A percentile compares a stretch with the other conserved stretches of the same genome.
Conservation (phyloP, 2,888 invertebrate genomes). For the Eurois occulta region DNA sequence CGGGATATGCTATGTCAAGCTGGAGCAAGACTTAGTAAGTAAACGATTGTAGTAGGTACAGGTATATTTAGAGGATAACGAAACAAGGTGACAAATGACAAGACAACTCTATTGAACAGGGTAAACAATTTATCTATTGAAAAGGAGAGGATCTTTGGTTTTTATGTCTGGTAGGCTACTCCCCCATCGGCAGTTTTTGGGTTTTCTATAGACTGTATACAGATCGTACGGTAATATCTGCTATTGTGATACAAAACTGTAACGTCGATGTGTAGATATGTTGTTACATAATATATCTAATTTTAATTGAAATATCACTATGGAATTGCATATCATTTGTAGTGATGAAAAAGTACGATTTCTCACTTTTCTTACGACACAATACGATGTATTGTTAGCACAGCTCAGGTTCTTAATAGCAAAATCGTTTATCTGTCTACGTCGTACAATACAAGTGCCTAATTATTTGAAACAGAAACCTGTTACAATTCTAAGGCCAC, state of each 20-base stretch:
- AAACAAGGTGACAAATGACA: not conserved
- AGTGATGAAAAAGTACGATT: not conserved
- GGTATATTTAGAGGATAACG: not conserved
- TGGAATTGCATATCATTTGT: not conserved
- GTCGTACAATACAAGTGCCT: not conserved
- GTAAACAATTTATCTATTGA: not conserved
- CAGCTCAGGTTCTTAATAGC: not conserved
- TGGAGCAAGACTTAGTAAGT: slow-evolving; percentile 38
- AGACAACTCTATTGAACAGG: not conserved
- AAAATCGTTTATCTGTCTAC: not conserved
- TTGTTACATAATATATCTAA: not conserved
- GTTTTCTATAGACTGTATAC: not conserved
- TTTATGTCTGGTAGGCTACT: not conserved
- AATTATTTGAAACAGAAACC: slow-evolving; percentile 21
- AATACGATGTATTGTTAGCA: not conserved
- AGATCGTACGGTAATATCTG: not conserved
- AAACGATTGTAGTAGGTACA: not conserved
- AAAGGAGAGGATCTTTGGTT: not conserved
- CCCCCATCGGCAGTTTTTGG: not conserved
- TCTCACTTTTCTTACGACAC: not conserved
- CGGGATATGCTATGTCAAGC: slow-evolving; percentile 91
- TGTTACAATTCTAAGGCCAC: slow-evolving; percentile 3
- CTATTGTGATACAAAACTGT: not conserved
- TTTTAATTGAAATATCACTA: not conserved
- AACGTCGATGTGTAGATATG: not conserved